Evolutionary conservation across 2,113 vertebrate genomes (phyloP), one percentile per base, ranked within the genome.

Genomic region (Embiotoca jacksoni): DNA sequence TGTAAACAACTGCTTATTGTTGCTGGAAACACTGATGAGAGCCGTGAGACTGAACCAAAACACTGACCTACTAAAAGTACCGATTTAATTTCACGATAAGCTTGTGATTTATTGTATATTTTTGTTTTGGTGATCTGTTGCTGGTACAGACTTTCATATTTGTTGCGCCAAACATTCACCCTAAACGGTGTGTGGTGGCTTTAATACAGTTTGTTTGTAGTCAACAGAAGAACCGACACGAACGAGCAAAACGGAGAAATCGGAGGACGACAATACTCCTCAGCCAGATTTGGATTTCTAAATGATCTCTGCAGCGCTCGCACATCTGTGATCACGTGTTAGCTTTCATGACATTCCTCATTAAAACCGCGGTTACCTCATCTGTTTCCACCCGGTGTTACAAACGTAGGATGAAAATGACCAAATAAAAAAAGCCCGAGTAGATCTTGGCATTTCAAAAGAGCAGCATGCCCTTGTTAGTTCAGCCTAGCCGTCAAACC

Each of bases 401-500:
- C 31, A 39, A 57, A 58, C 46, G 47, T 61, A 30, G 13, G 9
- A 10, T 52, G 55, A 33, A 65, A 74, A 36, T 0, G 8, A n/a
- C 15, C 61, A 68, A 61, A 50, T 0, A 5, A 8, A 5, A 8
- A 52, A 57, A 6, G 6, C 0, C 31, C 31, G 7, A 78, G 58
- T 3, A 11, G 63, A 44, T 14, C 0, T 5, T 0, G 1, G 46
- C 36, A 4, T 55, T 60, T 64, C 30, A 64, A 74, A 55, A 56
- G 77, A 70, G 64, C 31, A 56, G 7, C 8, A 2, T 37, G 59
- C 85, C 67, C 75, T 10, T 14, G 35, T 83, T 72, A 58, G 49
- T 80, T 86, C 67, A 80, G 70, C 31, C 7, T 46, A 59, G n/a
- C 46, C 65, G 23, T 23, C 23, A 58, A 80, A 55, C 60, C 50